phyloP scores from a whole-genome alignment of 2,113 vertebrate genomes.

The Cichladusa arquata region DNA sequence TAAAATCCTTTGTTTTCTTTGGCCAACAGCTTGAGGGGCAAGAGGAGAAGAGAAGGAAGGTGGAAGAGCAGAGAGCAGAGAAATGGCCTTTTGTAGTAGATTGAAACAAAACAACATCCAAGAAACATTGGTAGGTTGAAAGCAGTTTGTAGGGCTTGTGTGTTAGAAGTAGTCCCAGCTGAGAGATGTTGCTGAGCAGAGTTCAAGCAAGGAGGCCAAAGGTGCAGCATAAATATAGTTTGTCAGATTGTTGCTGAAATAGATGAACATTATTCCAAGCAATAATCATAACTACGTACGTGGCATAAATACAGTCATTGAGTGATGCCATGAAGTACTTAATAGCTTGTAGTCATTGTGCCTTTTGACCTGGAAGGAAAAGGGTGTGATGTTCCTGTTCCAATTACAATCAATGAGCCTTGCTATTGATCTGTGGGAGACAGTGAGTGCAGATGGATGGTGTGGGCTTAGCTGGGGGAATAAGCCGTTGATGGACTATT shows the following conservation, averaged over 20 bases:
- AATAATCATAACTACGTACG: background rate
- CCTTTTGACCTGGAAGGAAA: slow-evolving; percentile 42
- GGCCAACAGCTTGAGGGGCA: background rate
- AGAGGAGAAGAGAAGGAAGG: background rate
- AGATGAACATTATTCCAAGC: slow-evolving; percentile 14
- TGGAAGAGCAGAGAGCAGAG: background rate
- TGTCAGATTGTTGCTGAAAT: slow-evolving; percentile 48
- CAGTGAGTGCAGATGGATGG: background rate
- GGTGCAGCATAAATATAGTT: slow-evolving; percentile 58
- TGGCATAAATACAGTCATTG: background rate
- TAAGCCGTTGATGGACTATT: background rate
- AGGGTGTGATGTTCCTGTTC: background rate
- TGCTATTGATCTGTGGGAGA: slow-evolving; percentile 24
- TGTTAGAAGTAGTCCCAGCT: slow-evolving; percentile 61
- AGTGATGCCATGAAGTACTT: background rate
- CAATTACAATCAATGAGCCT: slow-evolving; percentile 13
- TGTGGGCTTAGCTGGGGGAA: background rate
- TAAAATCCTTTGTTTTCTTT: slow-evolving; percentile 5
- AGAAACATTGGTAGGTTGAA: slow-evolving; percentile 29
- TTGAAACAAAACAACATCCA: slow-evolving; percentile 20
- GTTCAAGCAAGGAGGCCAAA: slow-evolving; percentile 62
- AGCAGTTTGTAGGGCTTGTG: background rate
- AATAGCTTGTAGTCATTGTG: slow-evolving; percentile 15
- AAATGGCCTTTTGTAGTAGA: slow-evolving; percentile 39
- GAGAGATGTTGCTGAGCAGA: slow-evolving; percentile 47